phyloP scores from a whole-genome alignment of 1,140 invertebrate genomes.

The Zaprionus gabonicus region DNA sequence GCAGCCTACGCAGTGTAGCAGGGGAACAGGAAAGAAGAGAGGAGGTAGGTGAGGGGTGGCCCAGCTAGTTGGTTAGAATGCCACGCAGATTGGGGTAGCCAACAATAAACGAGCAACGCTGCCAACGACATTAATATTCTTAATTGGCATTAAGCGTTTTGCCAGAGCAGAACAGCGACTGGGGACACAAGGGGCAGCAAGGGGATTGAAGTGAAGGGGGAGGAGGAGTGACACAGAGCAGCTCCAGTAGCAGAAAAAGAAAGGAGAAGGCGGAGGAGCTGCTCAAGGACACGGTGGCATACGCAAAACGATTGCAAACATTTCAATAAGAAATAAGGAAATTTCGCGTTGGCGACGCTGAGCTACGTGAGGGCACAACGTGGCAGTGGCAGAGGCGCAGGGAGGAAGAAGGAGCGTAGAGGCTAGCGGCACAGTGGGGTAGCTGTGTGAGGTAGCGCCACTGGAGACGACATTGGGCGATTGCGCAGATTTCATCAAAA shows the following conservation, averaged over 20 bases:
- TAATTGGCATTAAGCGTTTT: slow-evolving; percentile 78
- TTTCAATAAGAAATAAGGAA: slow-evolving; percentile 53
- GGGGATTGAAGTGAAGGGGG: not conserved
- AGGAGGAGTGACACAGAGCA: not conserved
- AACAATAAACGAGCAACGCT: slow-evolving; percentile 52
- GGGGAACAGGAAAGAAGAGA: too few species aligned
- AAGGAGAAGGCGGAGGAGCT: not conserved
- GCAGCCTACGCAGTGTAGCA: not conserved
- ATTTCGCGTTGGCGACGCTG: slow-evolving; percentile 27
- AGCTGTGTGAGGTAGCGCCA: not conserved
- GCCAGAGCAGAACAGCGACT: slow-evolving; percentile 10
- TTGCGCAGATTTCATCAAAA: slow-evolving; percentile 39
- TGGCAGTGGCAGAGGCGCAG: too few species aligned
- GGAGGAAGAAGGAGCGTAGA: not conserved
- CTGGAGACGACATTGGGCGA: slow-evolving; percentile 1
- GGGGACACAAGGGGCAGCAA: not conserved
- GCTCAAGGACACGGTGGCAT: slow-evolving; percentile 15
- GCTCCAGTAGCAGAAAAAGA: not conserved
- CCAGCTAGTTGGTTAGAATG: slow-evolving; percentile 1
- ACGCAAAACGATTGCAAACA: slow-evolving; percentile 40
- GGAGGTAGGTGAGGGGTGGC: not conserved
- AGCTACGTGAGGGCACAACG: not conserved
- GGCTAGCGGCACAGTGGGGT: not conserved
- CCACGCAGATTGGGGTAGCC: slow-evolving; percentile 2
- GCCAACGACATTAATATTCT: slow-evolving; percentile 78